Evolutionary conservation across 2,113 vertebrate species (phyloP).

Genomic region (Dissostichus mawsoni): DNA sequence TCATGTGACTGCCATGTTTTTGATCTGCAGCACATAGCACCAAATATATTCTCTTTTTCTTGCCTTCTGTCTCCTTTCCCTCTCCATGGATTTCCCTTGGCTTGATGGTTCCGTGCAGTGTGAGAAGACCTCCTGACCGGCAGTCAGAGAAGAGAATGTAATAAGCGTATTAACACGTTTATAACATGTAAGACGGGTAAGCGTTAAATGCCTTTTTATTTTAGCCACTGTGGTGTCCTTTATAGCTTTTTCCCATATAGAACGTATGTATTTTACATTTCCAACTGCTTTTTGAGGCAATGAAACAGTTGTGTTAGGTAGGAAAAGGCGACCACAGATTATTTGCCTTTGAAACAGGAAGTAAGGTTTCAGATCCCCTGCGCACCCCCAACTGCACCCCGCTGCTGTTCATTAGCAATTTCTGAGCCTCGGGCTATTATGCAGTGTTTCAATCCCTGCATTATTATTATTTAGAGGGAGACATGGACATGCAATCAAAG

Average conservation of each 20-base stretch:
- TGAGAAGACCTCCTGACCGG: conserved; percentile 74
- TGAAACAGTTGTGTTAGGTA: conserved; percentile 31
- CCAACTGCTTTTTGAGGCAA: conserved; percentile 13
- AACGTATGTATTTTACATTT: not conserved
- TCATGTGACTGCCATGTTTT: conserved; percentile 82
- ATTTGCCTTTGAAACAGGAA: conserved; percentile 62
- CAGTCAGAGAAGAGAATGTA: conserved; percentile 54
- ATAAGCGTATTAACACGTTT: conserved; percentile 37
- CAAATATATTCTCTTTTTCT: conserved; percentile 73
- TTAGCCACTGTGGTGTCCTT: not conserved
- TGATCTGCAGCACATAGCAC: conserved; percentile 76
- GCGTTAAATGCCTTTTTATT: conserved; percentile 2
- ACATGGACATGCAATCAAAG: conserved; percentile 81
- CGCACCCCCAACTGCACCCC: conserved; percentile 62
- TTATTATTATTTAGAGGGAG: conserved; percentile 80
- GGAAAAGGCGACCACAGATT: conserved; percentile 37
- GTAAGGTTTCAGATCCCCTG: conserved; percentile 41
- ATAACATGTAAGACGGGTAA: not conserved
- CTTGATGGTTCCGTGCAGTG: conserved; percentile 67
- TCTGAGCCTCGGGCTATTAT: conserved; percentile 74
- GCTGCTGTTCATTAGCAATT: conserved; percentile 83
- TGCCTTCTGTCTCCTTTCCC: conserved; percentile 63
- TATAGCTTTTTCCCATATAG: not conserved
- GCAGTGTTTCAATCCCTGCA: conserved; percentile 66
- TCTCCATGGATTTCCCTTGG: conserved; percentile 70